Conservation (phyloP, 2,797 vertebrate genomes). For the Picus viridis region DNA sequence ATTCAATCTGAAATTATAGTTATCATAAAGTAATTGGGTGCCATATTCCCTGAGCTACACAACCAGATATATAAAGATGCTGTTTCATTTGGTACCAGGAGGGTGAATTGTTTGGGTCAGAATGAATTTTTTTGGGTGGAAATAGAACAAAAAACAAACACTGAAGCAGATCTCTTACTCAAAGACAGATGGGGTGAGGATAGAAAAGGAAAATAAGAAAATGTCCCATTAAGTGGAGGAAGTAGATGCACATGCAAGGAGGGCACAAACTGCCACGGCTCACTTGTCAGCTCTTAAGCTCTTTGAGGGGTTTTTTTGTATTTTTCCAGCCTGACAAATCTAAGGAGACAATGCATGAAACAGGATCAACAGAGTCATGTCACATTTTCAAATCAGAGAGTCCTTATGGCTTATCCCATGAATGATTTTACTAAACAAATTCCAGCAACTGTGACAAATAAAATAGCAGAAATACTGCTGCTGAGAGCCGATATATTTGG, state of each 20-base stretch:
- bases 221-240: not conserved
- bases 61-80: not conserved
- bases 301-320: not conserved
- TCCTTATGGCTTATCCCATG: constrained; percentile 19
- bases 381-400: constrained; percentile 52
- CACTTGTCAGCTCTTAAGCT: constrained; percentile 30
- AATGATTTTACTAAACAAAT: constrained; percentile 47
- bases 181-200: not conserved
- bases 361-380: constrained; percentile 61
- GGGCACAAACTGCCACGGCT: constrained; percentile 30
- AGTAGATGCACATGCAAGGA: not conserved
- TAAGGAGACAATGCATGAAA: constrained; percentile 65
- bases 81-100: not conserved
- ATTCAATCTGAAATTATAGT: not conserved
- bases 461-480: not conserved
- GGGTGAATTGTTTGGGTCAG: not conserved
- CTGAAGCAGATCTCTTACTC: not conserved
- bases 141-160: not conserved
- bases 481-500: not conserved
- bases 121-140: not conserved
- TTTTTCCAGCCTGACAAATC: constrained; percentile 66
- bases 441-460: constrained; percentile 40
- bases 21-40: not conserved
- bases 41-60: not conserved
- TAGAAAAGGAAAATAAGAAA: not conserved